phyloP scores from a whole-genome alignment of 2,888 invertebrate genomes.

The Nebria brevicollis region DNA sequence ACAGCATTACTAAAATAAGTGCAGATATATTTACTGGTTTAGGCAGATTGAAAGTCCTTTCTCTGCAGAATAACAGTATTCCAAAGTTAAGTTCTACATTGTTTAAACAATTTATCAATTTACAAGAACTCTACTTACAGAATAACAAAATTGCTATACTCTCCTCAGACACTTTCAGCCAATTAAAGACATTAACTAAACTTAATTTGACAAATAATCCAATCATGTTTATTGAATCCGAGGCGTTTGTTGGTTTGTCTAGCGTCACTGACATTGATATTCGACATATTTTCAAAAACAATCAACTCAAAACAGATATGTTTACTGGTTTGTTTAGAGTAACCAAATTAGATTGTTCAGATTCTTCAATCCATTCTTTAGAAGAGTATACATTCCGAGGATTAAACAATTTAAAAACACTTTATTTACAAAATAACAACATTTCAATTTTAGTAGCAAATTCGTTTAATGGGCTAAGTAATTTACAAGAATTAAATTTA shows the following conservation, averaged over 20 bases:
- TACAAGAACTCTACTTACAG: constrained; percentile 16
- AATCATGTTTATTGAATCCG: constrained; percentile 24
- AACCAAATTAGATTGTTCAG: constrained; percentile 11
- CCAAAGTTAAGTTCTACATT: not conserved
- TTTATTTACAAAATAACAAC: constrained; percentile 36
- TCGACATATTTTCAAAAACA: constrained; percentile 10
- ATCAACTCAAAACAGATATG: constrained; percentile 19
- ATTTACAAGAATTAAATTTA: constrained; percentile 8
- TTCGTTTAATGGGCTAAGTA: constrained; percentile 11
- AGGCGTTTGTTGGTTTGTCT: constrained; percentile 16
- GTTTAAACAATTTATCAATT: constrained; percentile 14
- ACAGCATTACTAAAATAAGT: constrained; percentile 15
- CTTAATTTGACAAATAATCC: constrained; percentile 24
- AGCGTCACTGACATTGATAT: constrained; percentile 17
- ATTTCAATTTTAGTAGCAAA: constrained; percentile 23
- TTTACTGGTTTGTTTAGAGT: constrained; percentile 25
- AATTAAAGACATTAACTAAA: not conserved
- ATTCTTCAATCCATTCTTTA: constrained; percentile 21
- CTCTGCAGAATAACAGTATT: constrained; percentile 27
- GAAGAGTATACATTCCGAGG: constrained; percentile 19
- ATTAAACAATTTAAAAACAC: constrained; percentile 9
- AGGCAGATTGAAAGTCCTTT: not conserved
- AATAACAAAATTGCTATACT: constrained; percentile 30
- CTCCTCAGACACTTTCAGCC: constrained; percentile 2
- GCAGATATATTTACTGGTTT: constrained; percentile 12